Evolutionary conservation across 2,888 invertebrate genomes (phyloP).

Genomic region (Tanypteryx hageni): DNA sequence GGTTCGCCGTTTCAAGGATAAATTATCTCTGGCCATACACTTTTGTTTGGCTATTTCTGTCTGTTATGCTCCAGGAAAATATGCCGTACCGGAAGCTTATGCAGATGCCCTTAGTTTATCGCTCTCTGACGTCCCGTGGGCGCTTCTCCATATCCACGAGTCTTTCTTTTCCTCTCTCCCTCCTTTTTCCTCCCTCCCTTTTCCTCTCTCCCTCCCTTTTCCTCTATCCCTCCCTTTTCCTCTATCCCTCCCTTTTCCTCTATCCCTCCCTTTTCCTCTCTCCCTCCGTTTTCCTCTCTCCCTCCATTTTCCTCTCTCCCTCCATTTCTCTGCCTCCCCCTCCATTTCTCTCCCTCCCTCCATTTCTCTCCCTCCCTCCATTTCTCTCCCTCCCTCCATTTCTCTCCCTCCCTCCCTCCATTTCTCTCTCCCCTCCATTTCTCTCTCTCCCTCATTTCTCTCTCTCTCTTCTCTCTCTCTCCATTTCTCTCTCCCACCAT

Average conservation of each 20-base stretch:
- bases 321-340: not conserved
- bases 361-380: too few species aligned
- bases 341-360: too few species aligned
- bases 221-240: too few species aligned
- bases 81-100: constrained; percentile 50
- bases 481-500: not conserved
- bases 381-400: too few species aligned
- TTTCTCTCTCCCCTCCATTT: not conserved
- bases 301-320: not conserved
- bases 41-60: constrained; percentile 35
- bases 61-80: constrained; percentile 30
- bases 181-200: not conserved
- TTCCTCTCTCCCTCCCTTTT: not conserved
- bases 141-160: not conserved
- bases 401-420: too few species aligned
- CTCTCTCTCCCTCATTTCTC: not conserved
- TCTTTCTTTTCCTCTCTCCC: not conserved
- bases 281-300: not conserved
- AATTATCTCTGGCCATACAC: not conserved
- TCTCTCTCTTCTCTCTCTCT: not conserved
- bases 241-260: too few species aligned
- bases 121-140: not conserved
- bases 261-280: too few species aligned
- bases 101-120: constrained; percentile 48
- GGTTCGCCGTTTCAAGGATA: not conserved